Evolutionary conservation across 2,113 vertebrate genomes (phyloP).

Genomic region (Onychorhynchus coronatus): DNA sequence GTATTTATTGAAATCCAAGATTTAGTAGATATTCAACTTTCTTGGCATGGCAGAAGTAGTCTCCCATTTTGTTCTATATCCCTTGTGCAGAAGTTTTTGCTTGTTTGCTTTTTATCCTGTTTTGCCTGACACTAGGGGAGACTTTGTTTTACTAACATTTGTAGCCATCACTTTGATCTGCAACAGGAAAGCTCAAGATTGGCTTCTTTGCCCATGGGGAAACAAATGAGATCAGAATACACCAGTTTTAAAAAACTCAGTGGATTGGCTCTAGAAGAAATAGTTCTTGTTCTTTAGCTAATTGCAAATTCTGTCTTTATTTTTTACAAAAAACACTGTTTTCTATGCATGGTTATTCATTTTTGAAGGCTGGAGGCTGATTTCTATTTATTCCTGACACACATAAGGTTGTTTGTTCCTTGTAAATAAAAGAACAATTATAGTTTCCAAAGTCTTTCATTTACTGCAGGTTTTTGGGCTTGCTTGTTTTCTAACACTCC

Average conservation of each 20-base stretch:
- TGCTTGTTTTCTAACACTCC: not conserved
- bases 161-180: conserved; percentile 24
- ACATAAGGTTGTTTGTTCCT: not conserved
- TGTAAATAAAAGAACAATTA: not conserved
- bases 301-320: conserved; percentile 6
- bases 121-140: not conserved
- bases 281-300: not conserved
- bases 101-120: conserved; percentile 14
- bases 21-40: not conserved
- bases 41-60: not conserved
- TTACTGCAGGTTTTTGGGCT: not conserved
- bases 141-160: conserved; percentile 22
- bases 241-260: not conserved
- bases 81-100: not conserved
- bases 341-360: not conserved
- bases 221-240: conserved; percentile 35
- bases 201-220: not conserved
- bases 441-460: not conserved
- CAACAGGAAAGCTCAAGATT: not conserved
- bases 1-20: not conserved
- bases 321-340: not conserved
- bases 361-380: conserved; percentile 2
- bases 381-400: conserved; percentile 8
- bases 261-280: not conserved
- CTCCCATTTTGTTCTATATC: not conserved